These are phyloP conservation scores for Pangasius djambal DNA, from an alignment of 2,797 vertebrate genomes.

Conservation along the genomic window DNA sequence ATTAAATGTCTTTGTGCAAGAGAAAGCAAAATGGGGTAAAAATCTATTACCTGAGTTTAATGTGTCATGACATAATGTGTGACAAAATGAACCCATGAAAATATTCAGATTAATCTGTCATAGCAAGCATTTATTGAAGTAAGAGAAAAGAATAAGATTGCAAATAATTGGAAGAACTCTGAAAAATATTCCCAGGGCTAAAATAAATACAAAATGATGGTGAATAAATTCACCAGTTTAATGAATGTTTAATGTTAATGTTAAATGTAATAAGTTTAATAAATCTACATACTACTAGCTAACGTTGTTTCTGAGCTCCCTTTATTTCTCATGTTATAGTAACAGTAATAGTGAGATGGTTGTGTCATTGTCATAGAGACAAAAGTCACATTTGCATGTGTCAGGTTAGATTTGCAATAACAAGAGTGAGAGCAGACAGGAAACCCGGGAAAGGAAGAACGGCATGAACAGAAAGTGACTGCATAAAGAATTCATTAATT, in stretches of 20 bases:
- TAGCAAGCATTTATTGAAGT: neutral
- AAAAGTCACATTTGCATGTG: constrained; percentile 48
- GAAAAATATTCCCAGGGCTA: neutral
- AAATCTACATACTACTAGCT: too few species aligned
- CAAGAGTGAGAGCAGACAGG: constrained; percentile 33
- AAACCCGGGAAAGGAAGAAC: constrained; percentile 24
- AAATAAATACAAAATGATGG: neutral
- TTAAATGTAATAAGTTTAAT: neutral
- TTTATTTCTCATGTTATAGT: neutral
- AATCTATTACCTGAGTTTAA: constrained; percentile 16
- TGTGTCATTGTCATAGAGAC: constrained; percentile 36
- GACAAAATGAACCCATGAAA: constrained; percentile 9
- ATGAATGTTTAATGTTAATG: neutral
- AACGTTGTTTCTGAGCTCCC: constrained; percentile 7
- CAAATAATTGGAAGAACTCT: neutral
- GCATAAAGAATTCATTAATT: constrained; percentile 53
- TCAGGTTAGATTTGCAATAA: constrained; percentile 50
- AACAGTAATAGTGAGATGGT: constrained; percentile 8
- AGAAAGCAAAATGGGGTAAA: neutral
- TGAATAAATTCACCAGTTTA: neutral
- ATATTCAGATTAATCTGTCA: neutral
- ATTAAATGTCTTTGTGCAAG: constrained; percentile 16
- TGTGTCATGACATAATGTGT: constrained; percentile 22
- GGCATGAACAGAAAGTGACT: constrained; percentile 42
- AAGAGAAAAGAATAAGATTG: neutral